Evolutionary conservation across 1,140 invertebrate species (phyloP).

Genomic region (Oedothorax gibbosus): DNA sequence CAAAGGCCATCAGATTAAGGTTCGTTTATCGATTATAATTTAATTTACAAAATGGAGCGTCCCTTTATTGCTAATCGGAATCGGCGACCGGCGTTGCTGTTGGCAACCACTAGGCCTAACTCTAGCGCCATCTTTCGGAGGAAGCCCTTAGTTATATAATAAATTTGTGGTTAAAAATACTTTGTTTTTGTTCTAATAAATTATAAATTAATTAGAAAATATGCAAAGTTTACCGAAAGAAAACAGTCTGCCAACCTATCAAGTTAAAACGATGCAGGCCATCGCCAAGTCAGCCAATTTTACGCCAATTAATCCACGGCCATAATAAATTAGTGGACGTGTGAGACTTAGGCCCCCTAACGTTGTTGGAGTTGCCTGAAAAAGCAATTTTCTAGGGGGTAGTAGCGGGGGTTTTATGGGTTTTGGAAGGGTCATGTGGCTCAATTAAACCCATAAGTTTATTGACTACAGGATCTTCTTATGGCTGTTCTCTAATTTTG

Average conservation of each 20-base stretch:
- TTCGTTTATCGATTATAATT: constrained; percentile 61
- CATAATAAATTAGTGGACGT: constrained; percentile 57
- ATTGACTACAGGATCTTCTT: constrained; percentile 23
- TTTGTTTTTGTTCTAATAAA: too few species aligned
- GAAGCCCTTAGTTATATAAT: constrained; percentile 40
- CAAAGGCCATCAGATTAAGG: constrained; percentile 57
- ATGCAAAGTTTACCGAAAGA: too few species aligned
- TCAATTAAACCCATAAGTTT: constrained; percentile 55
- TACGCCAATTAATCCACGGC: neutral
- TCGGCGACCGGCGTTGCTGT: constrained; percentile 50
- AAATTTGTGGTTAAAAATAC: constrained; percentile 3
- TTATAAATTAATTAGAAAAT: too few species aligned
- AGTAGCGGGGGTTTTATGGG: constrained; percentile 48
- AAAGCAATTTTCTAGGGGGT: constrained; percentile 45
- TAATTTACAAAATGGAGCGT: constrained; percentile 61
- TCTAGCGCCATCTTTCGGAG: constrained; percentile 39
- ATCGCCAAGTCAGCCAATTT: too few species aligned
- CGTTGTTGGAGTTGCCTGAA: constrained; percentile 30
- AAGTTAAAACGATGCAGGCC: too few species aligned
- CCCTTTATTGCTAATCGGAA: constrained; percentile 61
- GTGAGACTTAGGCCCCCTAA: constrained; percentile 34
- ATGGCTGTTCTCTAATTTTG: constrained; percentile 42
- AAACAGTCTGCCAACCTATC: too few species aligned
- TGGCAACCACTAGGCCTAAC: constrained; percentile 31
- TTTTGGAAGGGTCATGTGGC: constrained; percentile 49